Evolutionary conservation across 2,888 invertebrate species (phyloP), one percentile per base, ranked within the genome.

Genomic region (Megastigmus dorsalis): DNA sequence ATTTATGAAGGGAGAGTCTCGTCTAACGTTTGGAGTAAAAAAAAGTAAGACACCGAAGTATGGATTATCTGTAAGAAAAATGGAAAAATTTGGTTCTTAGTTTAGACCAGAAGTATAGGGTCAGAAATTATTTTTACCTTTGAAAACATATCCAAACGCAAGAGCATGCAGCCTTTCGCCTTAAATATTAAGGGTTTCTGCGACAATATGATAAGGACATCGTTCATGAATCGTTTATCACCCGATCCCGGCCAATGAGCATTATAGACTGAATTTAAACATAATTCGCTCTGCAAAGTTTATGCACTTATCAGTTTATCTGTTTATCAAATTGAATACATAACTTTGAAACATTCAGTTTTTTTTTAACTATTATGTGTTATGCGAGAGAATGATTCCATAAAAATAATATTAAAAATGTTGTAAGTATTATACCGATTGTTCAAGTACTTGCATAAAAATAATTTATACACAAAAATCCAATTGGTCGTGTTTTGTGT

Each of bases 261-360:
- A 7, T 73, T 78, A 66, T 82, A 84, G 15, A 81, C 73, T 0
- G 81, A 75, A 15, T 75, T 55, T 9, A 75, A 73, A 45, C 82
- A 80, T 3, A 66, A 13, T 23, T 77, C 81, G 23, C 82, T 80
- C 84, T 84, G n/a, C n/a, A n/a, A n/a, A n/a, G n/a, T n/a, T n/a
- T n/a, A n/a, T n/a, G n/a, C n/a, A n/a, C n/a, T n/a, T n/a, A n/a
- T n/a, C n/a, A n/a, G n/a, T n/a, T n/a, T n/a, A n/a, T n/a, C n/a
- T n/a, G n/a, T n/a, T n/a, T n/a, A n/a, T n/a, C n/a, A n/a, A n/a
- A n/a, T n/a, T n/a, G n/a, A n/a, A n/a, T n/a, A n/a, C n/a, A n/a
- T n/a, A n/a, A n/a, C n/a, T n/a, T n/a, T n/a, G n/a, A n/a, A n/a
- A n/a, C n/a, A n/a, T n/a, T n/a, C n/a, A n/a, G n/a, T n/a, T n/a